A percentile compares a stretch with the other conserved stretches of the same genome.
These are phyloP conservation scores for Heliornis fulica DNA, from an alignment of 2,113 vertebrate genomes.

Conservation along the genomic window DNA sequence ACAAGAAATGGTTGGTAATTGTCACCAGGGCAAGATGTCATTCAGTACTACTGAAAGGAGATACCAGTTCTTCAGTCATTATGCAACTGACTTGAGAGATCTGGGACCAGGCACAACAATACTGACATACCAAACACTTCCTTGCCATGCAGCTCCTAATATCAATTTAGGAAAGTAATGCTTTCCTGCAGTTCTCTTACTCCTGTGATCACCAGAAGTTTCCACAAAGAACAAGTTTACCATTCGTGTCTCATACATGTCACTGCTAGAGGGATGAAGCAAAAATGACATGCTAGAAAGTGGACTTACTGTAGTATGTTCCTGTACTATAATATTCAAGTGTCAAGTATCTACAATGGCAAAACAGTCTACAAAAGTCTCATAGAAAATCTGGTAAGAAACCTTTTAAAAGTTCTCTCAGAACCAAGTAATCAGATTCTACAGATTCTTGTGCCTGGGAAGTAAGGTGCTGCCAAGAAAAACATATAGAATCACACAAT, in stretches of 20 bases:
- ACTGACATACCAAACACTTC: not conserved
- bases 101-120: not conserved
- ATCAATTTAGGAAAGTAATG: not conserved
- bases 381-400: not conserved
- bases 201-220: not conserved
- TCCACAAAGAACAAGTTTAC: not conserved
- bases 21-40: not conserved
- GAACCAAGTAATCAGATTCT: not conserved
- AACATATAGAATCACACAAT: too few relatives aligned
- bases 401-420: not conserved
- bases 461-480: not conserved
- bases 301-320: not conserved
- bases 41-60: not conserved
- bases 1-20: constrained; percentile 5
- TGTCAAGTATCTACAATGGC: not conserved
- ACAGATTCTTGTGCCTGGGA: not conserved
- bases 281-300: not conserved
- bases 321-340: not conserved
- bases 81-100: not conserved
- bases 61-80: not conserved
- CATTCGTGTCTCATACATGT: not conserved
- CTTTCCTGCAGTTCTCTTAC: not conserved
- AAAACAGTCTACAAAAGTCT: not conserved
- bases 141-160: not conserved
- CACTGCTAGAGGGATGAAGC: not conserved